Percentiles rank a stretch among this genome's conserved stretches.
Conservation (phyloP, 2,113 vertebrate species). For the Marcusenius ussheri region DNA sequence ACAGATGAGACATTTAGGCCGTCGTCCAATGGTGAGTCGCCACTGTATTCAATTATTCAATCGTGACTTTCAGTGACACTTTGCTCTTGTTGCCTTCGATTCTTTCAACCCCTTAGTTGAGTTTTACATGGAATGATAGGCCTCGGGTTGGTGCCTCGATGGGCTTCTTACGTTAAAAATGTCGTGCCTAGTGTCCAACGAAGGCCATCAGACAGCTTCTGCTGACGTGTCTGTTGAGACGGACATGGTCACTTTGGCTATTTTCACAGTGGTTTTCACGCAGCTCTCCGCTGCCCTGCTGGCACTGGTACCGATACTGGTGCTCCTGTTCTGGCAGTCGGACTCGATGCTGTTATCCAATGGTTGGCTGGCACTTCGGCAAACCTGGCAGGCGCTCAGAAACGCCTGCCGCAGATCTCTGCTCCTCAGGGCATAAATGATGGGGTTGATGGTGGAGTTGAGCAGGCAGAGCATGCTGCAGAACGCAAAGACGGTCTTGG, state of each 20-base stretch:
- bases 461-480: constrained; percentile 95
- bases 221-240: constrained; percentile 97
- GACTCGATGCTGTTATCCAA: constrained; percentile 97
- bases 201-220: constrained; percentile 76
- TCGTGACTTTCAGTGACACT: background rate
- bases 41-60: constrained; percentile 36
- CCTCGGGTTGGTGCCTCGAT: background rate
- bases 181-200: background rate
- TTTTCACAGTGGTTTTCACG: constrained; percentile 99
- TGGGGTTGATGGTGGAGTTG: constrained; percentile 96
- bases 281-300: constrained; percentile 91
- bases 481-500: constrained; percentile 97
- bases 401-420: constrained; percentile 93
- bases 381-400: constrained; percentile 84
- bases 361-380: constrained; percentile 77
- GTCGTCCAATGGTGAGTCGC: constrained; percentile 37
- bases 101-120: background rate
- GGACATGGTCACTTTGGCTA: constrained; percentile 99
- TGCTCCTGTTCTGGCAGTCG: constrained; percentile 86
- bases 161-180: background rate
- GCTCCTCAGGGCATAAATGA: constrained; percentile 97
- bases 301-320: constrained; percentile 79
- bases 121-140: background rate
- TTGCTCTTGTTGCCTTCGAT: constrained; percentile 21
- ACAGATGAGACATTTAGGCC: constrained; percentile 35